Base-by-base conservation (phyloP, 2,888 invertebrate species). In the Pandemis corylana region DNA sequence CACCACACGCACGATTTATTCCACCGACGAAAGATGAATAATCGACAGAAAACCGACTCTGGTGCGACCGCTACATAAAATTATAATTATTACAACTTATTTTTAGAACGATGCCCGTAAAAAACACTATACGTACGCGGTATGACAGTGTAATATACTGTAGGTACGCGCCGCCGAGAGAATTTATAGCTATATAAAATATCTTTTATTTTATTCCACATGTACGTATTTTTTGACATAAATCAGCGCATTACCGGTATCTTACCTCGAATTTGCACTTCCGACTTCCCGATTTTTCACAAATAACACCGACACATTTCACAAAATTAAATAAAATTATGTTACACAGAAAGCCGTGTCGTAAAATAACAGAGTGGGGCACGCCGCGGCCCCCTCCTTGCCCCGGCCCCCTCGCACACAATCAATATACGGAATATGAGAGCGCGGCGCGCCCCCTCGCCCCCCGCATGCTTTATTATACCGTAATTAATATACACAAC, bases 331-430 rank as follows among this genome's bases (percentile, higher is more conserved):
- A 93, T 93, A 92, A 94, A 93, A 94, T 93, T 93, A 94, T 94
- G 94, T 94, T 94, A 94, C 94, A 94, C 94, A 94, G 94, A 94
- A 94, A 94, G 94, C 94, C 93, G 94, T 94, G 94, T 94, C 94
- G 94, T 94, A 94, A 95, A 94, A 95, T 82, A 92, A 94, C 94
- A 94, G 94, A 94, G 94, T 94, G 94, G 94, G 94, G 94, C 94
- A 94, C 94, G 94, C 94, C 91, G 92, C 93, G 90, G 93, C 94
- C 94, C 94, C 94, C 94, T 93, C 91, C 91, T 89, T 86, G 90
- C 93, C 85, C 92, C 92, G 90, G 91, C 93, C 93, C 93, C 94
- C 94, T 93, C 94, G 94, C 94, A 92, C 94, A 93, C 94, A 94
- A 94, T 94, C 94, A 94, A 94, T 94, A 94, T 94, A 94, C 94